Evolutionary conservation across 2,888 invertebrate genomes (phyloP), one percentile per base, ranked within the genome.

Genomic region (Pristionchus exspectatus): DNA sequence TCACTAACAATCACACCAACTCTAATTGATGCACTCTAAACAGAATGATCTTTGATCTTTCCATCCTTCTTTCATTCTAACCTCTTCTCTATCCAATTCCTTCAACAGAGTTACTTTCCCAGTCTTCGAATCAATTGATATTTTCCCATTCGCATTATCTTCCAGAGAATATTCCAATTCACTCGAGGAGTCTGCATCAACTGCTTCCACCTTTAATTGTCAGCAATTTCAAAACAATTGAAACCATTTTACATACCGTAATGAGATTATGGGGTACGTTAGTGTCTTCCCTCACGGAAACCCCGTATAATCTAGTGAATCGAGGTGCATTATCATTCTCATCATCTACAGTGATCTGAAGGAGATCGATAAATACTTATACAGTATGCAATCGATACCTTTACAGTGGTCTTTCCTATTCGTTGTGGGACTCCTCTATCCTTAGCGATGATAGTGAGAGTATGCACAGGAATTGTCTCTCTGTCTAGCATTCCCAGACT

Each of bases 301-400:
- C 92, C 87, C 92, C 91, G 88, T 93, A 92, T 9, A 93, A 91
- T 84, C 92, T 89, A 12, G 92, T 91, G 95, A 98, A 98, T 87
- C 97, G 96, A 0, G 98, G 98, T 94, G 98, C 97, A 95, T 98
- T 98, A 95, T 98, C 98, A 95, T 99, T 98, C 89, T 97, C 97
- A 95, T 99, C 99, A 89, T 97, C 96, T 3, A 98, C 91, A 18
- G 81, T 81, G 4, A 93, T 86, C 87, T 91, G 33, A 77, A 90
- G 1, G 14, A 50, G 18, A 50, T 50, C 44, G 12, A 50, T 50
- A 12, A 50, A 7, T 10, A 50, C 44, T 50, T 10, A 50, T 10
- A 10, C 10, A 50, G 44, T 81, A 81, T 16, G 56, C n/a, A 18
- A 77, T 77, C 44, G 21, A 33, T 33, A 98, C 97, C 96, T 97